These are phyloP conservation scores for Athene noctua DNA, from an alignment of 2,113 vertebrate genomes.

Conservation along the genomic window DNA sequence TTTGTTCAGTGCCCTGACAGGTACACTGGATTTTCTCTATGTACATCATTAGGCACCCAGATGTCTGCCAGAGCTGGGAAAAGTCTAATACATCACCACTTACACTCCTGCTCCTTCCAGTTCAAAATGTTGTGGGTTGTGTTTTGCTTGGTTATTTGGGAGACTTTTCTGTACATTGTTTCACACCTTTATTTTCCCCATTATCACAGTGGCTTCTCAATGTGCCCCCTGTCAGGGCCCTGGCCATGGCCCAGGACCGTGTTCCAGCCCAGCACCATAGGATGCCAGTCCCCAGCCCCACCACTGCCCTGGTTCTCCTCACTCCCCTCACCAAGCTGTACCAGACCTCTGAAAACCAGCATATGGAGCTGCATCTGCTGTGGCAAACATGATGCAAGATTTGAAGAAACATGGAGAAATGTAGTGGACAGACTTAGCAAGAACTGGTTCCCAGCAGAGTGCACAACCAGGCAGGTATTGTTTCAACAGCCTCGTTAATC, in stretches of 20 bases:
- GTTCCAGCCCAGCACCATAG: background rate
- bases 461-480: accelerated
- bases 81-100: background rate
- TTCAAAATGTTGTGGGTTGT: background rate
- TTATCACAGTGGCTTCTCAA: too few relatives aligned
- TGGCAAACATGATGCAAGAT: background rate
- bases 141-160: background rate
- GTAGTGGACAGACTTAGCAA: background rate
- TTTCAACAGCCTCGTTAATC: accelerated
- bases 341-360: background rate
- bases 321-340: background rate
- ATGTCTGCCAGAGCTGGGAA: background rate
- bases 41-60: background rate
- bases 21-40: background rate
- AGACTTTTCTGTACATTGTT: background rate
- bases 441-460: accelerated
- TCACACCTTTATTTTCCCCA: background rate
- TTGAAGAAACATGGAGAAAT: background rate
- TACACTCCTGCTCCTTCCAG: too few relatives aligned
- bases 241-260: background rate
- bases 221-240: background rate
- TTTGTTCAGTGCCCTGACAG: background rate
- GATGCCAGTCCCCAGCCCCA: background rate
- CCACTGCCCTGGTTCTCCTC: background rate
- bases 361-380: background rate